Evolutionary conservation across 2,888 invertebrate genomes (phyloP).

Genomic region (Lissonota sp.): DNA sequence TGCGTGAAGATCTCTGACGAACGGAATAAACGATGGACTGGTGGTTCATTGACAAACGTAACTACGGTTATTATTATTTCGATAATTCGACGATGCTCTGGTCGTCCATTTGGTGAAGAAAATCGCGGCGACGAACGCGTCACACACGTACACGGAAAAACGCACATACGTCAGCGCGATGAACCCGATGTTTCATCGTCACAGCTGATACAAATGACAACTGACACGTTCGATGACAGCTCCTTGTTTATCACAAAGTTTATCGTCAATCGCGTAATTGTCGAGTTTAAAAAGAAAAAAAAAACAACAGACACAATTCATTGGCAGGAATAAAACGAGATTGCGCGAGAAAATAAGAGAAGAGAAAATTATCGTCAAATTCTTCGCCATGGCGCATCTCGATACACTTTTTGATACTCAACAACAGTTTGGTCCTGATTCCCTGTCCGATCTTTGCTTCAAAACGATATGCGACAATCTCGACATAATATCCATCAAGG

Average conservation of each 20-base stretch:
- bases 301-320: not conserved
- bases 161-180: not conserved
- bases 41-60: constrained; percentile 63
- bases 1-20: too few relatives aligned
- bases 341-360: not conserved
- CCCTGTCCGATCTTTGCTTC: constrained; percentile 88
- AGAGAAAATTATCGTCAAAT: constrained; percentile 5
- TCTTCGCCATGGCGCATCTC: constrained; percentile 76
- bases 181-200: constrained; percentile 37
- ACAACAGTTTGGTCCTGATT: constrained; percentile 85
- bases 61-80: constrained; percentile 11
- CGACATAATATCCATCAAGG: constrained; percentile 85
- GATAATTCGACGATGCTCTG: constrained; percentile 29
- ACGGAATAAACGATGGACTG: constrained; percentile 61
- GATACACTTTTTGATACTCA: constrained; percentile 76
- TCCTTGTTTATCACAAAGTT: constrained; percentile 26
- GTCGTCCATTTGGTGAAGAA: constrained; percentile 27
- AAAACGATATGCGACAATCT: constrained; percentile 87
- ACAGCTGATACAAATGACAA: constrained; percentile 59
- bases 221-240: constrained; percentile 57
- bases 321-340: constrained; percentile 7
- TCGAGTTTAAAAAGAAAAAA: constrained; percentile 13
- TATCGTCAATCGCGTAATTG: constrained; percentile 54
- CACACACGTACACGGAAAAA: not conserved
- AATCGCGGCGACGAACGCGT: constrained; percentile 1